Evolutionary conservation across 2,888 invertebrate genomes (phyloP).

Genomic region (Dynastes grantii): DNA sequence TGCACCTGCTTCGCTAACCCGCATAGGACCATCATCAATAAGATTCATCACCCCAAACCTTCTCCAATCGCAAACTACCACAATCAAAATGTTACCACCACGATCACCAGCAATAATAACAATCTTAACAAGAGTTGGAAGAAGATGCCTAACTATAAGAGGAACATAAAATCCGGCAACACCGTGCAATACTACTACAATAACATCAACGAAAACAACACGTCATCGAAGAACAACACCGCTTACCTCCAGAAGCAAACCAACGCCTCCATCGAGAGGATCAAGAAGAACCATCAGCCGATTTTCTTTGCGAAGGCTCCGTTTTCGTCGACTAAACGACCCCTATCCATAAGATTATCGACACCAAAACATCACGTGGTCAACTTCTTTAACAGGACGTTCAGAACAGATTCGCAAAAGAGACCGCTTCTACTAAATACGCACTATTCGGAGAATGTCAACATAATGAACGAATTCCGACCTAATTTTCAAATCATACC

Average conservation of each 20-base stretch:
- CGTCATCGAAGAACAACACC: conserved; percentile 64
- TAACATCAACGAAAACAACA: conserved; percentile 66
- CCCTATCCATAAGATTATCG: conserved; percentile 69
- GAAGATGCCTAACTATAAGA: conserved; percentile 60
- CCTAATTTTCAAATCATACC: conserved; percentile 70
- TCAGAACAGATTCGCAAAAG: conserved; percentile 69
- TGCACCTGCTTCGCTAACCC: conserved; percentile 61
- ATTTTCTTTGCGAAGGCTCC: conserved; percentile 71
- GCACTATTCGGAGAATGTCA: conserved; percentile 51
- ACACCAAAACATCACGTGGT: conserved; percentile 68
- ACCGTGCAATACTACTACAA: conserved; percentile 70
- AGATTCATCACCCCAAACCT: conserved; percentile 61
- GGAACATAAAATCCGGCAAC: conserved; percentile 58
- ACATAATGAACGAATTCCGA: conserved; percentile 54
- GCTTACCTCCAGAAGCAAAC: conserved; percentile 61
- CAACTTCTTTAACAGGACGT: conserved; percentile 68
- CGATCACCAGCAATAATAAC: conserved; percentile 27
- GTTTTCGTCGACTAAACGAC: conserved; percentile 73
- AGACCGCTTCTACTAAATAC: conserved; percentile 67
- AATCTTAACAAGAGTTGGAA: conserved; percentile 38
- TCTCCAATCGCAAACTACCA: conserved; percentile 55
- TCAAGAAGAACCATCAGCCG: conserved; percentile 63
- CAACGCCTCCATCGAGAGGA: conserved; percentile 54
- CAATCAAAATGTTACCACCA: conserved; percentile 60
- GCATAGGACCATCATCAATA: conserved; percentile 59